Base-by-base conservation (phyloP, 2,797 vertebrate species). In the Sebastes hubbsi region DNA sequence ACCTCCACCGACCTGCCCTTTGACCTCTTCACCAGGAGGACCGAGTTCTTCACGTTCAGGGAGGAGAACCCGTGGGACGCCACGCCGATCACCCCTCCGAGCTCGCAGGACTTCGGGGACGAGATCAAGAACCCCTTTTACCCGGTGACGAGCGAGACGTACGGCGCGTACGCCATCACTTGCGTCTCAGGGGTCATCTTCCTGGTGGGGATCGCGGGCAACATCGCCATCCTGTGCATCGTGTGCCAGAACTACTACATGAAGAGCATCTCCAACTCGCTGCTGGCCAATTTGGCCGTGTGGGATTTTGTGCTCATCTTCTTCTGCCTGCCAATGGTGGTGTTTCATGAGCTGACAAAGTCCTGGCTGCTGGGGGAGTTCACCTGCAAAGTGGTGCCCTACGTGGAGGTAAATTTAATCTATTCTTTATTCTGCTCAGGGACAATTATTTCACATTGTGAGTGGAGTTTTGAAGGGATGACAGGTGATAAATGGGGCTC, bases 231-330 rank as follows among this genome's bases (percentile, higher is more conserved):
- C 88, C 97, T 99, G 95, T 99, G 98, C 93, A 98, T 99, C 71
- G 98, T 99, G 85, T 99, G 98, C 82, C 98, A 99, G 88, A 99
- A 99, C 94, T 99, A 99, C 94, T 99, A 99, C 92, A 99, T 99
- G 98, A 96, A 98, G 92, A 99, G 98, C 93, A 99, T 99, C 94
- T 99, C 98, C 83, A 99, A 99, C 91, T 99, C 98, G 3, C 96
- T 99, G 70, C 89, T 99, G 91, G 98, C 98, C 69, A 99, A 99
- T 81, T 82, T 99, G 89, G 98, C 98, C 2, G 97, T 99, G 52
- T 99, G 98, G 98, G 98, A 99, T 94, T 99, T 99, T 77, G 95
- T 97, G 38, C 96, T 99, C 83, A 96, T 99, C 93, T 96, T 99
- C 90, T 97, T 99, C 94, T 99, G 98, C 88, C 93, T 99, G 82